Evolutionary conservation across 2,113 vertebrate genomes (phyloP), one percentile per base, ranked within the genome.

Genomic region (Cephalopterus ornatus): DNA sequence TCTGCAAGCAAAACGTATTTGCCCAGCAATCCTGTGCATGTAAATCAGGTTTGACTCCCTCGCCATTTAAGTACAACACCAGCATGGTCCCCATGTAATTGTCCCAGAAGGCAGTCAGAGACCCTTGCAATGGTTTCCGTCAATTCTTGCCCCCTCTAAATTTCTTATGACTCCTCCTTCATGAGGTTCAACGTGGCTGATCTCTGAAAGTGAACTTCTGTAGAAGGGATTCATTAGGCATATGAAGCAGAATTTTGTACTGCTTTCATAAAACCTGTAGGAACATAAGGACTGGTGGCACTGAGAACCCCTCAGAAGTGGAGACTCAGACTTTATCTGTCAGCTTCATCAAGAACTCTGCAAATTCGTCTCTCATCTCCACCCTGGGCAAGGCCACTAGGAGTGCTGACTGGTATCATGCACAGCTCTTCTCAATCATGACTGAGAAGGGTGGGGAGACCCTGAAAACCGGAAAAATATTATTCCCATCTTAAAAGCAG

Each of bases 21-120:
- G 5, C n/a, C 21, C 30, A 35, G 23, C 18, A 53, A 22, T 42
- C 0, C 0, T 33, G 12, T 62, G 27, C 11, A 13, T 39, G 7
- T n/a, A 27, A 33, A 28, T 61, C 61, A 41, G 10, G 14, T 55
- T 35, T 65, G 53, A 73, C 13, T 2, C 15, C n/a, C 42, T 58
- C 39, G 41, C 14, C 28, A 8, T 70, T 46, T 55, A 56, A 61
- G 23, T 24, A 39, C 18, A 35, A 0, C 44, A 41, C 28, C 33
- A 66, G 8, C 32, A 37, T 65, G 50, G 61, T 59, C 42, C 58
- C 42, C 27, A 32, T 8, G 27, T 33, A 55, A 67, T 67, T 15
- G 8, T 49, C 33, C 24, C 49, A 84, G 49, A 59, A 73, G 44
- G 18, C 55, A 32, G 22, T 49, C 61, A 75, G 72, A 75, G 28